These are phyloP conservation scores for Drosophila testacea DNA, from an alignment of 2,888 invertebrate genomes.

Conservation along the genomic window DNA sequence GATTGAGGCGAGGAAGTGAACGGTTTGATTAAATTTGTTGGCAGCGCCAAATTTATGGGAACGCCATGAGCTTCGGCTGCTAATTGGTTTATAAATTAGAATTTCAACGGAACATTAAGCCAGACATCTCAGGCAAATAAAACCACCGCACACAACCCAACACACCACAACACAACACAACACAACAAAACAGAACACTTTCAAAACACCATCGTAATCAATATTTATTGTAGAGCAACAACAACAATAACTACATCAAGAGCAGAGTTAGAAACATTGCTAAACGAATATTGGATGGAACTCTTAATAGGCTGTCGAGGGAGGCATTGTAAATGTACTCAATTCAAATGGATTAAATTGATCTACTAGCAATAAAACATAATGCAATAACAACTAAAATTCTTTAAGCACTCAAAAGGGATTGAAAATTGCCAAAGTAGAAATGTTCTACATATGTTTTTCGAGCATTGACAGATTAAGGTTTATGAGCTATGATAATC, in stretches of 20 bases:
- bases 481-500: constrained; percentile 6
- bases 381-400: not conserved
- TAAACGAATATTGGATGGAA: not conserved
- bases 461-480: not conserved
- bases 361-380: constrained; percentile 3
- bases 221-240: constrained; percentile 60
- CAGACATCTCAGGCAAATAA: constrained; percentile 68
- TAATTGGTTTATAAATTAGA: constrained; percentile 78
- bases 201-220: constrained; percentile 64
- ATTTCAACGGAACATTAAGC: constrained; percentile 71
- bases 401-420: constrained; percentile 2
- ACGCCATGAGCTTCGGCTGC: constrained; percentile 63
- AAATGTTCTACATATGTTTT: constrained; percentile 3
- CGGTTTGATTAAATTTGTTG: constrained; percentile 71
- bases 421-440: not conserved
- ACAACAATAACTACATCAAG: constrained; percentile 15
- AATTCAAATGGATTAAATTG: constrained; percentile 37
- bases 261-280: constrained; percentile 24
- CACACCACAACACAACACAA: not conserved
- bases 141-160: constrained; percentile 31
- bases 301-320: not conserved
- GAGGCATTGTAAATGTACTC: constrained; percentile 18
- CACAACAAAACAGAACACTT: constrained; percentile 33
- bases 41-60: constrained; percentile 62
- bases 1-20: constrained; percentile 30